Base-by-base conservation (phyloP, 2,113 vertebrate species). In the Glaucomys volans region DNA sequence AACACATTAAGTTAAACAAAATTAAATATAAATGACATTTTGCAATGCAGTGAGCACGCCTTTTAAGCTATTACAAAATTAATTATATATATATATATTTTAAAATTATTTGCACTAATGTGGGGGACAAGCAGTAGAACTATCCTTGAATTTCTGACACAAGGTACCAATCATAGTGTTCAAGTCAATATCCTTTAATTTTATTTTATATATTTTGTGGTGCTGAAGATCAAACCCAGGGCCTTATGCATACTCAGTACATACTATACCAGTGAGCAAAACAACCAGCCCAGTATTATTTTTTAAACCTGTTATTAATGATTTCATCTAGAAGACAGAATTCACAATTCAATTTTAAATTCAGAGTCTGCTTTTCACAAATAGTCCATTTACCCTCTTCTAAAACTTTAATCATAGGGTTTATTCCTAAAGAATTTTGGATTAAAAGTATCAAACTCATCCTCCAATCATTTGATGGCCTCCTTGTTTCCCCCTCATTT, bases 401-500 rank as follows among this genome's bases (percentile, higher is more conserved):
- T 96, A 97, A 97, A 97, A 74, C 74, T 95, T 96, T 94, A 97
- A 97, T 96, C 90, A 82, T 90, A 95, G 87, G 87, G 22, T 94
- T 97, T 97, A 95, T 47, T 85, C 62, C n/a, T 91, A 95, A 97
- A 90, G 77, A 90, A 91, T 82, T 93, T 95, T 95, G 92, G 84
- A 97, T 97, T 97, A 95, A 67, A 95, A 90, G 52, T 86, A 95
- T 97, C 71, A 95, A 87, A 87, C 90, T 93, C 50, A 95, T 95
- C 69, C 37, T 62, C 71, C 93, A 93, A 92, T 94, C 44, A 77
- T 90, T 95, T 76, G 83, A 95, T 77, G 90, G 5, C 54, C 92
- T 91, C 90, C 62, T 81, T 97, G 59, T 92, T 91, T 95, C 42
- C 13, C 44, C 4, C 90, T 95, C n/a, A 94, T 76, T 92, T 95